Evolutionary conservation across 2,888 invertebrate species (phyloP), one percentile per base, ranked within the genome.

Genomic region (Noctua comes): DNA sequence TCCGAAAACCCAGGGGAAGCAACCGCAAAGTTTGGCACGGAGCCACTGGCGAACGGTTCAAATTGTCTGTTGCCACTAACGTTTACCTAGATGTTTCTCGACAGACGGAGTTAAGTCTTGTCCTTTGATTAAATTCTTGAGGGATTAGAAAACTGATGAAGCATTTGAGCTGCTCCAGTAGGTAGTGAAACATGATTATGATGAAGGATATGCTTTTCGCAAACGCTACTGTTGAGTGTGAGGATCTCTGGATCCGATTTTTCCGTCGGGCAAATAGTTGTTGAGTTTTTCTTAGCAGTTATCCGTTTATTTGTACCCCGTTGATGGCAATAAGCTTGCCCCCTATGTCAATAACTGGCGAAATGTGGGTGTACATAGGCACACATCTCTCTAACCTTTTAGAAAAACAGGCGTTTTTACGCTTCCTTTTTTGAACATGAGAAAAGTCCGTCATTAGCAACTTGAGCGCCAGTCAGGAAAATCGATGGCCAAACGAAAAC

Each of bases 21-120:
- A 72, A 81, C 88, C 88, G 69, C 86, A 88, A 87, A 89, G 84
- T 91, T 91, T 91, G 90, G 88, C 88, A 86, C 86, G 66, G 75
- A 85, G 90, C 91, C 90, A 90, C 88, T 83, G 69, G 77, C 73
- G 76, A 84, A 79, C 85, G 82, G 84, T 83, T 83, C 86, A 86
- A 88, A 79, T 85, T 75, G 74, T 82, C 82, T 80, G 71, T 68
- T 68, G 89, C 88, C 90, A 77, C 86, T 79, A 86, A 88, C 73
- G 83, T 85, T 84, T 81, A 88, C 78, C 85, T 82, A 80, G 88
- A 87, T 84, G 86, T 81, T 88, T 66, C 51, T 79, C 57, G 76
- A 82, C 80, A 77, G 77, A 82, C 40, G 64, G 31, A 82, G 71
- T 78, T 80, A 75, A 76, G n/a, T 75, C 57, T 59, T 84, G 48